These are phyloP conservation scores for Bombus soroeensis DNA, from an alignment of 1,140 invertebrate genomes.

Conservation along the genomic window DNA sequence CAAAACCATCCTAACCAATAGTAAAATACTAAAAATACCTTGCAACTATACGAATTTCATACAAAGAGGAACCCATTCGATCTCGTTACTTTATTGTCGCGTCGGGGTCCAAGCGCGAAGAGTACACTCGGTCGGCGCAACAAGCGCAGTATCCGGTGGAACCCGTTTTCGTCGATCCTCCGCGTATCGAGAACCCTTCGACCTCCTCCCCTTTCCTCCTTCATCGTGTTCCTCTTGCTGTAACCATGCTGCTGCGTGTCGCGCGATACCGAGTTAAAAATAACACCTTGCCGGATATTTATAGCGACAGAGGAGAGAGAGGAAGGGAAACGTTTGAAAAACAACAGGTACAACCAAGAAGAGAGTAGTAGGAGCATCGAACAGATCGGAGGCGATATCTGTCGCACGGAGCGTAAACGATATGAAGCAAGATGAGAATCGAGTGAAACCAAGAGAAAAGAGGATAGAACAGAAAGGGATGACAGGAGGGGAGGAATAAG, in stretches of 20 bases:
- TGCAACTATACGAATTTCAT: background rate
- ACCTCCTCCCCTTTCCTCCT: constrained; percentile 20
- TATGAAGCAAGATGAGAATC: background rate
- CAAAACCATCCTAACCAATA: too few species aligned
- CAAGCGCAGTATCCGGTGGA: constrained; percentile 57
- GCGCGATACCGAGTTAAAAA: constrained; percentile 76
- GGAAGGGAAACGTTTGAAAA: background rate
- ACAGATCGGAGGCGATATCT: constrained; percentile 48
- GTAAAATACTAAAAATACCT: background rate
- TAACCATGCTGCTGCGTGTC: constrained; percentile 46
- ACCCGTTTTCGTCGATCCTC: constrained; percentile 57
- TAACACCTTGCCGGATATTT: constrained; percentile 78
- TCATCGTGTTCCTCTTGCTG: background rate
- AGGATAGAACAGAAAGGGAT: background rate
- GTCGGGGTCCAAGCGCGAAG: background rate
- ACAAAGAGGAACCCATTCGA: background rate
- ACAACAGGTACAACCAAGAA: background rate
- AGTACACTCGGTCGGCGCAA: background rate
- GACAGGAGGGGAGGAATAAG: background rate
- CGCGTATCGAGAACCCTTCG: constrained; percentile 47
- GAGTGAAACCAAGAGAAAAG: background rate
- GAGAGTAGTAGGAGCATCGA: background rate
- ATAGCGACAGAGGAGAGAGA: constrained; percentile 68
- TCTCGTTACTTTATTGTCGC: constrained; percentile 10
- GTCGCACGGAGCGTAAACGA: constrained; percentile 13